Conservation (phyloP, 2,797 vertebrate species). For the Anguilla anguilla region DNA sequence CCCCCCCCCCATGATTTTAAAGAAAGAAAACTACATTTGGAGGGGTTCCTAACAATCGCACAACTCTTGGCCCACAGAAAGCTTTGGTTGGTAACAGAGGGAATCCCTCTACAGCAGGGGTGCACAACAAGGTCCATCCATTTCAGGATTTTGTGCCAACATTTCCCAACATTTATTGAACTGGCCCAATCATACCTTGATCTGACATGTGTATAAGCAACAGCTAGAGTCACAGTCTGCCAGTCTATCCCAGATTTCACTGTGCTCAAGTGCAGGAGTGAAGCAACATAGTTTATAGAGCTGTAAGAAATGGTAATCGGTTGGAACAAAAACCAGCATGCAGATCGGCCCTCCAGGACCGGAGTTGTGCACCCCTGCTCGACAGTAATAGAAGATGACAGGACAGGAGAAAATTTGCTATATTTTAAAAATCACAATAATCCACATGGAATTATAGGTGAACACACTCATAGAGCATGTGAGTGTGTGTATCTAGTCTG, state of each 20-base stretch:
- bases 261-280: no score
- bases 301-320: no score
- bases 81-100: neutral
- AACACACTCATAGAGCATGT: neutral
- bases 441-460: neutral
- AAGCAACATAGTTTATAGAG: no score
- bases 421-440: neutral
- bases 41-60: neutral
- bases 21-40: neutral
- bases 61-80: constrained; percentile 19
- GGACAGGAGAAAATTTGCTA: neutral
- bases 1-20: neutral
- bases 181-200: no score
- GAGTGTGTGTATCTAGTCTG: neutral
- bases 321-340: no score
- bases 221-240: no score
- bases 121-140: neutral
- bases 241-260: no score
- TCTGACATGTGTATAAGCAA: no score
- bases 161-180: no score
- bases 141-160: no score
- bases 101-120: neutral
- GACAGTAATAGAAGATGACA: neutral
- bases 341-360: no score
- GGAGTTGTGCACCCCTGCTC: no score